Conservation (phyloP, 2,888 invertebrate species). For the Hartigia nigra region DNA sequence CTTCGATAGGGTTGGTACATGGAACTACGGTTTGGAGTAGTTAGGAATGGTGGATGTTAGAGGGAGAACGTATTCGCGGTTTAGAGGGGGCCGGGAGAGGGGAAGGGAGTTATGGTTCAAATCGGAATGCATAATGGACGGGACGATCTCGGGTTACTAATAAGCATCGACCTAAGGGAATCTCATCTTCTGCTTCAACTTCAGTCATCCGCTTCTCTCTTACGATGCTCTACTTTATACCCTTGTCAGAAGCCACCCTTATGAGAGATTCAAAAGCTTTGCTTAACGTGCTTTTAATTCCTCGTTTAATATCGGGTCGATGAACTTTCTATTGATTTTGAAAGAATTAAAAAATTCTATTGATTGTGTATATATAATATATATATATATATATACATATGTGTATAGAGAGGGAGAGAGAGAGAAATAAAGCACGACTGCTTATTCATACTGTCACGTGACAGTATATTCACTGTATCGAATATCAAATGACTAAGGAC, state of each 20-base stretch:
- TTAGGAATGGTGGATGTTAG: background rate
- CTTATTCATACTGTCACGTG: background rate
- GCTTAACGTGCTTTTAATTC: background rate
- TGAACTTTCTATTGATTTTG: background rate
- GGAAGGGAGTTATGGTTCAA: conserved; percentile 3
- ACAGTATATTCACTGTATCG: background rate
- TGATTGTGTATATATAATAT: no score
- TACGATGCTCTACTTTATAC: background rate
- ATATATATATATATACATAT: background rate
- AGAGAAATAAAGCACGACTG: background rate
- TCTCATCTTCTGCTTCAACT: conserved; percentile 14
- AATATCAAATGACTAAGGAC: background rate
- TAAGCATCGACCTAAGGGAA: conserved; percentile 45
- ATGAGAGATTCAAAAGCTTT: background rate
- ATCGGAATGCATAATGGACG: conserved; percentile 63
- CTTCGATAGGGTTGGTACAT: background rate
- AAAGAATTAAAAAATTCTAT: background rate
- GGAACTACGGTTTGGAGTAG: background rate
- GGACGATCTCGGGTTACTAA: conserved; percentile 60
- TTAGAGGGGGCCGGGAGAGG: background rate
- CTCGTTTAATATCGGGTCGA: background rate
- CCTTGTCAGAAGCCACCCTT: background rate
- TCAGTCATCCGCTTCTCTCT: background rate
- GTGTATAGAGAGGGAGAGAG: no score
- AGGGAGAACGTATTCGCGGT: background rate